phyloP scores from a whole-genome alignment of 2,888 invertebrate species.

The Endomychus coccineus region DNA sequence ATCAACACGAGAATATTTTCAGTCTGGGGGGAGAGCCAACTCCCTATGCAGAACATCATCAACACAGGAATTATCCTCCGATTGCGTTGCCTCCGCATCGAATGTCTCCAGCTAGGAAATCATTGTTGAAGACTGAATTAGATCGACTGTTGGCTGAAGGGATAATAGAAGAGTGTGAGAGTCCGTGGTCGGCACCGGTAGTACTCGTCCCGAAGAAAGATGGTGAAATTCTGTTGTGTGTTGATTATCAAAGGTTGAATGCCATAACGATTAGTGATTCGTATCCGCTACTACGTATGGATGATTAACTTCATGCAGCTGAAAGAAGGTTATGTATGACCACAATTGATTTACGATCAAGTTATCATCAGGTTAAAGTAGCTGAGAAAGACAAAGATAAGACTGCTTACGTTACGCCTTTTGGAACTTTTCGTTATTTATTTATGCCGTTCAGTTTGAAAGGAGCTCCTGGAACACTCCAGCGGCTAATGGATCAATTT shows the following conservation, averaged over 20 bases:
- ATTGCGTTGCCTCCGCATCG: constrained; percentile 34
- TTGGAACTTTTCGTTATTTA: constrained; percentile 17
- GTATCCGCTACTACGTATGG: constrained; percentile 39
- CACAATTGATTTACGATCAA: constrained; percentile 34
- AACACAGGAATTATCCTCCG: constrained; percentile 29
- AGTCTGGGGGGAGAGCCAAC: constrained; percentile 14
- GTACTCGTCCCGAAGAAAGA: constrained; percentile 35
- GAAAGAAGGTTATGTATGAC: constrained; percentile 25
- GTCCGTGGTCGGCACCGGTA: constrained; percentile 35
- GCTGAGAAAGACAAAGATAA: constrained; percentile 35
- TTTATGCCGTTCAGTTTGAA: constrained; percentile 18
- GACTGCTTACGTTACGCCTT: constrained; percentile 19
- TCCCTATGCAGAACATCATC: constrained; percentile 22
- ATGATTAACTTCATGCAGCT: constrained; percentile 35
- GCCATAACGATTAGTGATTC: constrained; percentile 20
- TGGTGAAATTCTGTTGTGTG: constrained; percentile 30
- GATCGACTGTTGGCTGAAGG: constrained; percentile 30
- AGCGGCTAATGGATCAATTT: constrained; percentile 17
- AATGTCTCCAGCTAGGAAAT: constrained; percentile 26
- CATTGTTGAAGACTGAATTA: constrained; percentile 26
- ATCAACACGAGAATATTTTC: constrained; percentile 8
- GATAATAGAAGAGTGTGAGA: constrained; percentile 37
- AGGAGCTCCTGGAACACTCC: constrained; percentile 16
- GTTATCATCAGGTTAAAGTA: constrained; percentile 35
- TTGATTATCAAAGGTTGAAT: constrained; percentile 32